These are phyloP conservation scores for Artibeus lituratus DNA, from an alignment of 2,797 vertebrate species.

Conservation along the genomic window DNA sequence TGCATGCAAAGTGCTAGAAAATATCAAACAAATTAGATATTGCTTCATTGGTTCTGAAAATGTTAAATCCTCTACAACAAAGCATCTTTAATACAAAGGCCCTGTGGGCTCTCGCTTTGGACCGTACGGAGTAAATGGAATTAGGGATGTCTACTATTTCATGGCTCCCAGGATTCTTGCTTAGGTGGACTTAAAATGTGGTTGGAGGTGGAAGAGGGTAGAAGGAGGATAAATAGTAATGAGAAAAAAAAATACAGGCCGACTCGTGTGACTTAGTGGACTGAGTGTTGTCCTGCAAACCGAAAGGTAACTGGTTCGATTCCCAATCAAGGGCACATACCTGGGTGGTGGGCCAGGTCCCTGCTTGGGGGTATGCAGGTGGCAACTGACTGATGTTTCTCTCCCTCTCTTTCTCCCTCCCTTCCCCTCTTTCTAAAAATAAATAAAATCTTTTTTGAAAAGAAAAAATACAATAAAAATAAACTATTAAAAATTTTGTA, in stretches of 20 bases:
- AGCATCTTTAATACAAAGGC: background rate
- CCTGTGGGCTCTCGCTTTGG: background rate
- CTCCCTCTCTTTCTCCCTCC: background rate
- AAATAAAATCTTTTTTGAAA: background rate
- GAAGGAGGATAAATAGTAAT: background rate
- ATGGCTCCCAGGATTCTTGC: background rate
- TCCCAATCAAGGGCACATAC: background rate
- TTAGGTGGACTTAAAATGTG: background rate
- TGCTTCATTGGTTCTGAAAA: background rate
- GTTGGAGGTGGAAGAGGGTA: background rate
- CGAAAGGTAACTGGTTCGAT: background rate
- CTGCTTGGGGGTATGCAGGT: background rate
- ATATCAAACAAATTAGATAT: background rate
- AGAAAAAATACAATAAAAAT: background rate
- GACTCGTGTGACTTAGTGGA: background rate
- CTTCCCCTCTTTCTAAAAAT: background rate
- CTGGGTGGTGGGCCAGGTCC: background rate
- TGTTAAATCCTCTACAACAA: background rate
- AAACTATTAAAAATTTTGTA: background rate
- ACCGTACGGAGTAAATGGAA: background rate
- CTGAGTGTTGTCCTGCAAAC: background rate
- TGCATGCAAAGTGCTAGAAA: conserved; percentile 10
- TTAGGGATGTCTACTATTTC: background rate
- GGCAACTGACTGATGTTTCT: background rate
- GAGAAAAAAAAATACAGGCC: background rate